Evolutionary conservation across 2,113 vertebrate species (phyloP).

Genomic region (Gila orcuttii): DNA sequence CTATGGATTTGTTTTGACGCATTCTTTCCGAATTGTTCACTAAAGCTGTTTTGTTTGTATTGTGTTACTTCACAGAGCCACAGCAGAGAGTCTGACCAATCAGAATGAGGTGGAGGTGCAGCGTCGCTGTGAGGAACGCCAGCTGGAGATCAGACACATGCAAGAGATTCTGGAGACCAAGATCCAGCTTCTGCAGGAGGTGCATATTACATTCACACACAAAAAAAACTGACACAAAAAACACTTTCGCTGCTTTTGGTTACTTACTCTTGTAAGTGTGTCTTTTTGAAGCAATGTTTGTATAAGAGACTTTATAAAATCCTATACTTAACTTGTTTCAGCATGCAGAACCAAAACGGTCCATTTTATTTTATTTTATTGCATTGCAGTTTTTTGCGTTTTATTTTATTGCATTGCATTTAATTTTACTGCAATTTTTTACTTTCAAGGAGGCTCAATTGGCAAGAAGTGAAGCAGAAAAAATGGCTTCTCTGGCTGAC

Average conservation of each 20-base stretch:
- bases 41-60: background rate
- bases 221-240: conserved; percentile 14
- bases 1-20: background rate
- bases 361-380: background rate
- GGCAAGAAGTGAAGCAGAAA: conserved; percentile 77
- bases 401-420: background rate
- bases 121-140: conserved; percentile 77
- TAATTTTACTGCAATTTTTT: background rate
- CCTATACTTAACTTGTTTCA: too few species aligned
- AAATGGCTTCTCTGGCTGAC: conserved; percentile 76
- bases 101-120: conserved; percentile 81
- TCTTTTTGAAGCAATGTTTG: background rate
- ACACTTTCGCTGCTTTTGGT: background rate
- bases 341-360: background rate
- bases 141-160: conserved; percentile 82
- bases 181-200: conserved; percentile 88
- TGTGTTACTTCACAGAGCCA: conserved; percentile 69
- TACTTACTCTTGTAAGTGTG: background rate
- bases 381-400: background rate
- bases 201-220: conserved; percentile 57
- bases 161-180: conserved; percentile 84
- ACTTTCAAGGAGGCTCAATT: conserved; percentile 81
- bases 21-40: background rate
- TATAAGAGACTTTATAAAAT: background rate
- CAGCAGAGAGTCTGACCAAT: conserved; percentile 74